Conservation (phyloP, 2,888 invertebrate species). For the Eristalinus sepulchralis region DNA sequence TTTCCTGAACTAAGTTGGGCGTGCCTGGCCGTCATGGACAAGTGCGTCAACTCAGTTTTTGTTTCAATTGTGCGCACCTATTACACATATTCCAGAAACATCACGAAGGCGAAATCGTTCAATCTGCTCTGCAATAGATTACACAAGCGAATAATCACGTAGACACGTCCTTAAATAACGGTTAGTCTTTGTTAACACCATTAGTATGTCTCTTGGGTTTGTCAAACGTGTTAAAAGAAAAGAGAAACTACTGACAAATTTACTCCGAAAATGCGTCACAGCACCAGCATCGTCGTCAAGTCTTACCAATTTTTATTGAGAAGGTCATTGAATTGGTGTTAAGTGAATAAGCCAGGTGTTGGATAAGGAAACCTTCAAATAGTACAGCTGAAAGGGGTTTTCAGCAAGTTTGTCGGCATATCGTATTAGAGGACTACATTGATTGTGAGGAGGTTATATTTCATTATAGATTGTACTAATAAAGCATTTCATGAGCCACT, state of each 20-base stretch:
- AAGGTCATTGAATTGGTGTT: background rate
- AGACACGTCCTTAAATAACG: conserved; percentile 5
- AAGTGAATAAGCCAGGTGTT: background rate
- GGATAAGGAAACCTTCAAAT: background rate
- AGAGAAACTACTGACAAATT: conserved; percentile 4
- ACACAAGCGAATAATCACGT: background rate
- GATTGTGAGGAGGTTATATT: too few relatives aligned
- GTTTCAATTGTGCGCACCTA: background rate
- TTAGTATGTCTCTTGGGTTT: background rate
- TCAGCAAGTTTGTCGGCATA: too few relatives aligned
- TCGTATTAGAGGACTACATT: too few relatives aligned
- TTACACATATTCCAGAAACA: background rate
- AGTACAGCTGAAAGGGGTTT: background rate
- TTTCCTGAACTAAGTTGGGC: too few relatives aligned
- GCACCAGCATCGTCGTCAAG: background rate
- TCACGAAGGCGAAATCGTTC: background rate
- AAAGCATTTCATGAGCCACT: too few relatives aligned
- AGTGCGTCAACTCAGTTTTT: background rate
- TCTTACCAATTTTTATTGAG: background rate
- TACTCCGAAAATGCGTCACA: background rate
- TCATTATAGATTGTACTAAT: too few relatives aligned
- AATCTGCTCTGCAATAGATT: background rate
- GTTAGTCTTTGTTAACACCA: background rate
- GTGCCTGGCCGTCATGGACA: too few relatives aligned
- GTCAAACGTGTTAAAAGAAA: conserved; percentile 7